These are phyloP conservation scores for Triplophysa bombifrons DNA, from an alignment of 2,797 vertebrate species.

Conservation along the genomic window DNA sequence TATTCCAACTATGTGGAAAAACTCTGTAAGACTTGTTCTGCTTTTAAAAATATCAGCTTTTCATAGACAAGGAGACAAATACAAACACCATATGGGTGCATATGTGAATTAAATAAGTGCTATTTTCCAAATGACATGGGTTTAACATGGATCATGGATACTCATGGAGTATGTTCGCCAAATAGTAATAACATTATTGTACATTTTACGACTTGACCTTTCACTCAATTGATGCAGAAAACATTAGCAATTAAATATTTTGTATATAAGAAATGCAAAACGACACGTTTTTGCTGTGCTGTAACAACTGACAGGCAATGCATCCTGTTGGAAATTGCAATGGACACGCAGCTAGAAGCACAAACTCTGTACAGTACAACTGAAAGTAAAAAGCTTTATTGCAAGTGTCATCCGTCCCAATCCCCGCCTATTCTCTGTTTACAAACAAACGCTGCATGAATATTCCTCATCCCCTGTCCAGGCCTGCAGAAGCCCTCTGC, in stretches of 20 bases:
- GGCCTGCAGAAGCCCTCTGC: neutral
- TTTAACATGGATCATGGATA: too few relatives aligned
- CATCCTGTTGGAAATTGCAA: neutral
- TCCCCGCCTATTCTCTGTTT: too few relatives aligned
- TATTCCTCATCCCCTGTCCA: neutral
- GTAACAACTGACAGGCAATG: neutral
- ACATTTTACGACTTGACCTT: neutral
- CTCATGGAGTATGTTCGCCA: too few relatives aligned
- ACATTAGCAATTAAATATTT: neutral
- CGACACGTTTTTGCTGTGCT: neutral
- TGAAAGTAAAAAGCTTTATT: conserved; percentile 25
- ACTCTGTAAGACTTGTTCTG: too few relatives aligned
- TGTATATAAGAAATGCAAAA: neutral
- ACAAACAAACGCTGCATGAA: conserved; percentile 2
- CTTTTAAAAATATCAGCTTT: too few relatives aligned
- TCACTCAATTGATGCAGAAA: neutral
- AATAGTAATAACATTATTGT: neutral
- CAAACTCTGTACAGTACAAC: conserved; percentile 49
- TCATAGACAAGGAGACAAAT: too few relatives aligned
- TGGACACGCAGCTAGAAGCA: neutral
- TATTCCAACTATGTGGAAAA: too few relatives aligned
- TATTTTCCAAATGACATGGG: too few relatives aligned
- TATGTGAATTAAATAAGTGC: too few relatives aligned
- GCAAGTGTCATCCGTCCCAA: neutral
- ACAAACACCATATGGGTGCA: too few relatives aligned